These are phyloP conservation scores for Troides helena DNA, from an alignment of 2,888 invertebrate species.

Conservation along the genomic window DNA sequence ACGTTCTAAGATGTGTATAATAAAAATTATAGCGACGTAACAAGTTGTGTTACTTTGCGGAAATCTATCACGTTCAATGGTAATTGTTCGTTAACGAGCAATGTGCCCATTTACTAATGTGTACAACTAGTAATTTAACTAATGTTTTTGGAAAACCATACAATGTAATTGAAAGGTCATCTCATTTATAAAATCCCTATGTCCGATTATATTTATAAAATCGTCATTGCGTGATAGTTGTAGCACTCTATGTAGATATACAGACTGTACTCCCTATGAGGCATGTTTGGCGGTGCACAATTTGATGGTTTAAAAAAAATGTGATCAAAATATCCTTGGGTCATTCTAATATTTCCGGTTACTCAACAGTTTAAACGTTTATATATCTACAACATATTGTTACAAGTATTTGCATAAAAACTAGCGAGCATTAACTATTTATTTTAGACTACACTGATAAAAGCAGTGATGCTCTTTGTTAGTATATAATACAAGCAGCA, in stretches of 20 bases:
- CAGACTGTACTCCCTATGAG: not conserved
- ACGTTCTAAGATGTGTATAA: not conserved
- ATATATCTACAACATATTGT: too few species aligned
- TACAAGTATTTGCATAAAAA: too few species aligned
- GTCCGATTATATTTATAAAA: too few species aligned
- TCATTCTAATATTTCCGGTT: too few species aligned
- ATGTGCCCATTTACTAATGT: conserved; percentile 4
- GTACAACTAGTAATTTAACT: not conserved
- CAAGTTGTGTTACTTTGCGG: conserved; percentile 1
- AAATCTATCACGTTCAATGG: conserved; percentile 10
- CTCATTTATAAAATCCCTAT: not conserved
- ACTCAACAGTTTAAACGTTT: too few species aligned
- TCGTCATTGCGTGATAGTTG: not conserved
- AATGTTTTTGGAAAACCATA: conserved; percentile 12
- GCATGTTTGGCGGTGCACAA: not conserved
- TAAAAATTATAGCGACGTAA: not conserved
- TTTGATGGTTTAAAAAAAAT: not conserved
- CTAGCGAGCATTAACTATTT: too few species aligned
- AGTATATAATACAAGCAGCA: too few species aligned
- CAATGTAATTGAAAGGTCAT: conserved; percentile 1
- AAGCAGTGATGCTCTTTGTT: too few species aligned
- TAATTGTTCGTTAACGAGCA: not conserved
- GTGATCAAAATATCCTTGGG: too few species aligned
- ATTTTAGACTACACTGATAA: too few species aligned
- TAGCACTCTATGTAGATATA: not conserved